Conservation (phyloP, 92 coral and sea anemone species). For the Zoanthus sociatus region DNA sequence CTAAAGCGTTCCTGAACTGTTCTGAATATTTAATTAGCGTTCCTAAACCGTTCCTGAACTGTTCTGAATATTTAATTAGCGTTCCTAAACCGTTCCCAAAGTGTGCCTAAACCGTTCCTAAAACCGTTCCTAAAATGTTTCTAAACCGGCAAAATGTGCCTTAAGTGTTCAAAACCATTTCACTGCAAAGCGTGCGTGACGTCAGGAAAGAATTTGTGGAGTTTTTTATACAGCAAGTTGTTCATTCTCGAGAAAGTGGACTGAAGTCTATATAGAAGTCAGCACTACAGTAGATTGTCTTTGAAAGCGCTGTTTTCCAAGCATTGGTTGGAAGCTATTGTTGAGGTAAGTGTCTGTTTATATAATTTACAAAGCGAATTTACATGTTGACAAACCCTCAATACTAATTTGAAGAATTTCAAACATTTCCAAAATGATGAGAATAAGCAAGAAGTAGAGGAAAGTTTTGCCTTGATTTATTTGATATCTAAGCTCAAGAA, state of each 20-base stretch:
- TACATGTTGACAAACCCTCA: neutral
- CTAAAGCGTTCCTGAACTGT: too few species aligned
- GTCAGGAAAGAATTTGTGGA: neutral
- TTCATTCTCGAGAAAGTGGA: neutral
- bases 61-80: too few species aligned
- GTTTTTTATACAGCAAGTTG: neutral
- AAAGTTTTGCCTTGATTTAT: neutral
- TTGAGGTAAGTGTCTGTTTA: neutral
- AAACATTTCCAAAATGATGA: neutral
- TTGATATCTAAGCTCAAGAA: neutral
- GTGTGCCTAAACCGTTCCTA: too few species aligned
- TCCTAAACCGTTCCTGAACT: too few species aligned
- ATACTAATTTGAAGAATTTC: neutral
- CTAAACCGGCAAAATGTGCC: too few species aligned
- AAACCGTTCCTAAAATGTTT: too few species aligned
- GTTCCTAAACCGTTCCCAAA: too few species aligned
- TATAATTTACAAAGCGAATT: too few species aligned
- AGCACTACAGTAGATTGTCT: too few species aligned
- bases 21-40: too few species aligned
- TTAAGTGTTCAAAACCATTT: neutral
- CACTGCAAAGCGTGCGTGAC: neutral
- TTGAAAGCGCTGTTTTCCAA: too few species aligned
- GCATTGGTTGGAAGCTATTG: neutral
- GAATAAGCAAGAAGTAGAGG: neutral
- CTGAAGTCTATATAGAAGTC: neutral